Base-by-base conservation (phyloP, 2,888 invertebrate species). In the Ophion obscuratus region DNA sequence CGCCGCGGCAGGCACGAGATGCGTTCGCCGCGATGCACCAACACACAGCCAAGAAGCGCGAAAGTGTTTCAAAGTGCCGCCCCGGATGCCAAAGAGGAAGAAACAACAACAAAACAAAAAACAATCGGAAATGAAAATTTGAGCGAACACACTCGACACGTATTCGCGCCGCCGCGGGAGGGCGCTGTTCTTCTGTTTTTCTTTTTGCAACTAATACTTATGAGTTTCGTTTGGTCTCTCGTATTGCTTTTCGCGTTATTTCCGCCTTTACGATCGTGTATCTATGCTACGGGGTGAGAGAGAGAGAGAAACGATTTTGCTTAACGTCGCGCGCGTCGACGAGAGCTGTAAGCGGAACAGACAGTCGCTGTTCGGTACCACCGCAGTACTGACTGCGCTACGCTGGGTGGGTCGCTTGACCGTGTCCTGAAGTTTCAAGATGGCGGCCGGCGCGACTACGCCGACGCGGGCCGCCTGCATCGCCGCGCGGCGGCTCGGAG, bases 351-450 rank as follows among this genome's bases (percentile, higher is more conserved):
- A 6, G 3, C 36, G 57, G 31, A 76, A 68, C 77, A 80, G 77
- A 73, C 83, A 74, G 83, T 59, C 85, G 40, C 85, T 83, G 87
- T 47, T 84, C 87, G 86, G 64, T 62, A 83, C 84, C 84, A 76
- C 88, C 88, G 87, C 85, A 84, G 86, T 88, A 85, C 86, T 83
- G 85, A 84, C 84, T 87, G 77, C 85, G 87, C 87, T 62, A 44
- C 85, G 87, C 88, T 91, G 91, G 90, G 91, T 91, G 91, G 90
- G 90, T 91, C 90, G 90, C 88, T 89, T 89, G 88, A 87, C 89
- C 89, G 87, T 88, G 84, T 61, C 87, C 88, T 86, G 88, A 86
- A 86, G 75, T 81, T 74, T 83, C 89, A 89, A 89, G 85, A 90
- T 90, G 90, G 89, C 88, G 87, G 47, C 81, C 44, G 62, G 76